Evolutionary conservation across 2,888 invertebrate genomes (phyloP).

Genomic region (Liodrosophila aerea): DNA sequence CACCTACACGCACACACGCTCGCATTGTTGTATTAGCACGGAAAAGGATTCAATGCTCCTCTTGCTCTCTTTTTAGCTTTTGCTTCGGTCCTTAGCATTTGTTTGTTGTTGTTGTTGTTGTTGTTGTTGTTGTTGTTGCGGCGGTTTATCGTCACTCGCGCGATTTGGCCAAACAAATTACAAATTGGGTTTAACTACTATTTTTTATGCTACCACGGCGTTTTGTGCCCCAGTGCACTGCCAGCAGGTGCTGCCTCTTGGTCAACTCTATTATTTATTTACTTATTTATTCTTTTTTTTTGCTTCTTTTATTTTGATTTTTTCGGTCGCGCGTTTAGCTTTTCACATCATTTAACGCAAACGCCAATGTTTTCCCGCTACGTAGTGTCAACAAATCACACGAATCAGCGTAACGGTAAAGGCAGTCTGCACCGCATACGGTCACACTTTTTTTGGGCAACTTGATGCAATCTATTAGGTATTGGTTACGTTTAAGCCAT

Average conservation of each 20-base stretch:
- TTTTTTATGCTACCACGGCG: slow-evolving; percentile 61
- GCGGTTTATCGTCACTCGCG: slow-evolving; percentile 57
- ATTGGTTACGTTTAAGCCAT: no score
- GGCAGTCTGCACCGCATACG: background rate
- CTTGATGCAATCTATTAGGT: no score
- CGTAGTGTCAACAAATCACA: slow-evolving; percentile 63
- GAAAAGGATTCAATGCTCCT: slow-evolving; percentile 52
- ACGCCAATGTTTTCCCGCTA: slow-evolving; percentile 64
- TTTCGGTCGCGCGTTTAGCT: slow-evolving; percentile 73
- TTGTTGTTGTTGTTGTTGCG: slow-evolving; percentile 42
- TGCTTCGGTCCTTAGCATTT: slow-evolving; percentile 36
- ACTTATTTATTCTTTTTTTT: slow-evolving; percentile 27
- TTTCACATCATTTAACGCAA: slow-evolving; percentile 70
- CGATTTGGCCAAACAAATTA: slow-evolving; percentile 76
- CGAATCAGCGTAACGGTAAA: slow-evolving; percentile 1
- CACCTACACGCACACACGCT: slow-evolving; percentile 28
- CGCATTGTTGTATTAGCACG: slow-evolving; percentile 40
- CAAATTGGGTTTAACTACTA: slow-evolving; percentile 72
- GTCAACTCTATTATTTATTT: background rate
- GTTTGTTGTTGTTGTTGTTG: slow-evolving; percentile 15
- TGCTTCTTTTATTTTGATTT: slow-evolving; percentile 74
- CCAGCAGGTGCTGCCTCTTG: background rate
- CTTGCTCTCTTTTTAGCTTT: slow-evolving; percentile 59
- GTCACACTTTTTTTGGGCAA: background rate
- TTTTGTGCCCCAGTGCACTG: slow-evolving; percentile 28